phyloP scores from a whole-genome alignment of 2,888 invertebrate genomes.

The Empis livida region DNA sequence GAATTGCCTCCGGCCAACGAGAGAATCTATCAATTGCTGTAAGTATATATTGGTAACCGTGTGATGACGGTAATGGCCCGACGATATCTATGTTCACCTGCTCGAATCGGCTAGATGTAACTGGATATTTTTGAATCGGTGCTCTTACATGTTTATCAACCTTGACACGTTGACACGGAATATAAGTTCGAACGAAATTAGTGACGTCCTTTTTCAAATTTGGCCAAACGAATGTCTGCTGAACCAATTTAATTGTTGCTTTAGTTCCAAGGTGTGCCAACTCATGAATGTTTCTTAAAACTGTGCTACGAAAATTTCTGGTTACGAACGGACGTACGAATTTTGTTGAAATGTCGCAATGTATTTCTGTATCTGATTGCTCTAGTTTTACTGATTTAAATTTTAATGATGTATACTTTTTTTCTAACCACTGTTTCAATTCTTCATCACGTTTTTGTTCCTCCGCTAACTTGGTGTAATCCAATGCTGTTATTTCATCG shows the following conservation, averaged over 20 bases:
- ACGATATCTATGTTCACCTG: neutral
- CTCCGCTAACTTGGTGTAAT: neutral
- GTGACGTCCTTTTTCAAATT: neutral
- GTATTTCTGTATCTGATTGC: neutral
- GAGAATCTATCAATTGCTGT: neutral
- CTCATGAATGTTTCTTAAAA: neutral
- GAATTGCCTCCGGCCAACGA: neutral
- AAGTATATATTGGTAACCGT: neutral
- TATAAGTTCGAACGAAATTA: neutral
- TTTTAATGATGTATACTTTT: too few relatives aligned
- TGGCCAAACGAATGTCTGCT: constrained; percentile 1
- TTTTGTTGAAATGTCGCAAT: constrained; percentile 3
- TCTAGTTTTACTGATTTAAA: too few relatives aligned
- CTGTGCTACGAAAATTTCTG: neutral
- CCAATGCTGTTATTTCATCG: neutral
- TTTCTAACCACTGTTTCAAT: neutral
- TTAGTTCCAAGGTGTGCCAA: neutral
- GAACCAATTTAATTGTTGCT: neutral
- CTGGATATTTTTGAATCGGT: neutral
- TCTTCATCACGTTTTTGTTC: neutral
- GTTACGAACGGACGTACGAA: neutral
- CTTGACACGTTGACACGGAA: neutral
- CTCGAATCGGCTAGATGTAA: neutral
- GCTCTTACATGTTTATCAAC: neutral
- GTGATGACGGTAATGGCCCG: neutral